phyloP scores from a whole-genome alignment of 1,140 invertebrate species.

The Macrobrachium nipponense region DNA sequence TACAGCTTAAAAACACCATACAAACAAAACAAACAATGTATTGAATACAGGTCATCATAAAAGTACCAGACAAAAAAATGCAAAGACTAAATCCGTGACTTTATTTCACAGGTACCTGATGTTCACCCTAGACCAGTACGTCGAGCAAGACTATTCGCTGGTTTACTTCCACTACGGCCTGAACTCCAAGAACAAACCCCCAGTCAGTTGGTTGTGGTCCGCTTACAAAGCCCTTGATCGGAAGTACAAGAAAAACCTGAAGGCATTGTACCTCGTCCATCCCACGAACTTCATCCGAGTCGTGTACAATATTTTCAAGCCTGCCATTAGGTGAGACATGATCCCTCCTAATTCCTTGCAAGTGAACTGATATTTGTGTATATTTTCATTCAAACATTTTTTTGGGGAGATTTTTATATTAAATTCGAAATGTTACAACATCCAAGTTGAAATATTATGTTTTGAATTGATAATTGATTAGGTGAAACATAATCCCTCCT shows the following conservation, averaged over 20 bases:
- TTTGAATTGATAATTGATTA: no score
- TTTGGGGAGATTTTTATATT: no score
- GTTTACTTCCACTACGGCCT: constrained; percentile 99
- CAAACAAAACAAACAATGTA: no score
- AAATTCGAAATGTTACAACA: no score
- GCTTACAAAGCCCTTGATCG: constrained; percentile 98
- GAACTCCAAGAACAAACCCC: constrained; percentile 96
- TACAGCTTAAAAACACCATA: no score
- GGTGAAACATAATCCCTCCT: no score
- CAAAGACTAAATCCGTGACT: constrained; percentile 7
- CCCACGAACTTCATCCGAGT: constrained; percentile 97
- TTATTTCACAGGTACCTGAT: constrained; percentile 85
- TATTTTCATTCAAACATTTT: no score
- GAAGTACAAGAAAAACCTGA: constrained; percentile 99
- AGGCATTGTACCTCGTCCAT: constrained; percentile 97
- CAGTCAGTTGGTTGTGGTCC: constrained; percentile 94
- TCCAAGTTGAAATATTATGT: no score
- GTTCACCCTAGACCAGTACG: constrained; percentile 96
- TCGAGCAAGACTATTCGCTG: constrained; percentile 98
- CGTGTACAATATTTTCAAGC: constrained; percentile 95
- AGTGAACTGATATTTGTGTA: no score
- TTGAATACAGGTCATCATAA: no score
- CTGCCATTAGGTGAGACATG: constrained; percentile 82
- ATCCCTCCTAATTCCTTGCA: neutral
- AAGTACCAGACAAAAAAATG: neutral